Conservation (phyloP, 2,113 vertebrate species). For the Sturnira hondurensis region DNA sequence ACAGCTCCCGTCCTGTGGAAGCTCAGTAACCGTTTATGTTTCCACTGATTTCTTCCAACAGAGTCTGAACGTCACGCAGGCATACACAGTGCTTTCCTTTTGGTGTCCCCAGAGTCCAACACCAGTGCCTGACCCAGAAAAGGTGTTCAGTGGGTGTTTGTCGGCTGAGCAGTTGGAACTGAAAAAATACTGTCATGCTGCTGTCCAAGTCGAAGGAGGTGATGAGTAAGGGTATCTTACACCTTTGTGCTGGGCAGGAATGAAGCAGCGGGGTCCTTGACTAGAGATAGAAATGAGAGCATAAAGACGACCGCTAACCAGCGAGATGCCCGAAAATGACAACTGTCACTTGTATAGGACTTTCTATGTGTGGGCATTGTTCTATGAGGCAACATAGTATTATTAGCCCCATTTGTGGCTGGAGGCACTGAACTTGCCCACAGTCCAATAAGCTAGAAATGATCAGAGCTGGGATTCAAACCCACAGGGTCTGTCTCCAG, state of each 20-base stretch:
- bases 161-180: neutral
- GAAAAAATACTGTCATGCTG: neutral
- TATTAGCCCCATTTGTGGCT: neutral
- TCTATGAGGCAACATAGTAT: neutral
- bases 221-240: neutral
- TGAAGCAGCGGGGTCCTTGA: neutral
- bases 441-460: neutral
- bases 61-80: neutral
- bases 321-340: neutral
- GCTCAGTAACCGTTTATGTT: neutral
- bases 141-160: neutral
- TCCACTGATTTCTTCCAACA: neutral
- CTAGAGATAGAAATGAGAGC: neutral
- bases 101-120: neutral
- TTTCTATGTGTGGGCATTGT: neutral
- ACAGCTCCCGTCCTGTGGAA: neutral
- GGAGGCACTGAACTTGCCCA: neutral
- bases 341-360: neutral
- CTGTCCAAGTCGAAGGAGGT: neutral
- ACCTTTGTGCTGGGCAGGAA: neutral
- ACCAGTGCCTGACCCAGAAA: neutral
- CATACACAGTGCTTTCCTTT: neutral
- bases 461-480: neutral
- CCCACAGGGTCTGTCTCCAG: neutral
- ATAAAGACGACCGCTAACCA: neutral